These are phyloP conservation scores for Dryoscopus gambensis DNA, from an alignment of 2,113 vertebrate genomes.

Conservation along the genomic window DNA sequence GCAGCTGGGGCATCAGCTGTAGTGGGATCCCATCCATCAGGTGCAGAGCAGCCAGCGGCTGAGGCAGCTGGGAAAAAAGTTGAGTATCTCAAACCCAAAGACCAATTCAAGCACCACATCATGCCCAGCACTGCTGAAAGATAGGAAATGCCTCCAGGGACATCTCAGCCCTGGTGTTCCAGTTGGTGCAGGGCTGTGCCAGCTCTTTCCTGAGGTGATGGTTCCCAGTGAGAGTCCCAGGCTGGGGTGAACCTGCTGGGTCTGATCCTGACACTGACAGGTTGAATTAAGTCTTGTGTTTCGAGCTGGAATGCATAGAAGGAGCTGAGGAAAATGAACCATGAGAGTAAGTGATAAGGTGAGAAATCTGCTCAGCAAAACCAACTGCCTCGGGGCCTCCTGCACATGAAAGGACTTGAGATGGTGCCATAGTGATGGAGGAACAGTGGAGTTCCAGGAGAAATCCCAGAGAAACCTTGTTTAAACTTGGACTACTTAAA, in stretches of 20 bases:
- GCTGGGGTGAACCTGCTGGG: background rate
- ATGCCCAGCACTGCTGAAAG: background rate
- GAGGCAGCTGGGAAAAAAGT: background rate
- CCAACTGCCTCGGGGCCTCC: background rate
- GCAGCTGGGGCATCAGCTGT: background rate
- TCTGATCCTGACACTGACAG: background rate
- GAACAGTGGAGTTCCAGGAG: background rate
- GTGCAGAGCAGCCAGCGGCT: background rate
- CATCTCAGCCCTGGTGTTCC: background rate
- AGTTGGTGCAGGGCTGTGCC: background rate
- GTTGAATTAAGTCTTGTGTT: background rate
- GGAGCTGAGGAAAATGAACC: background rate
- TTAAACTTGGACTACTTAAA: background rate
- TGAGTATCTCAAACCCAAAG: background rate
- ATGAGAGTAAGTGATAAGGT: background rate
- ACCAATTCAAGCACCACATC: background rate
- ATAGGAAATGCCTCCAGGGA: background rate
- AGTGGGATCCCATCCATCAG: background rate
- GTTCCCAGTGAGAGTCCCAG: background rate
- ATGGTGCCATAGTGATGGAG: background rate
- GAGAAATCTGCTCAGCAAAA: slow-evolving; percentile 6
- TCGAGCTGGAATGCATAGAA: background rate
- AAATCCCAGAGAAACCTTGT: background rate
- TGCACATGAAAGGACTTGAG: background rate
- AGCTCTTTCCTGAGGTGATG: background rate